phyloP scores from a whole-genome alignment of 2,888 invertebrate species.

The Dryadula phaetusa region DNA sequence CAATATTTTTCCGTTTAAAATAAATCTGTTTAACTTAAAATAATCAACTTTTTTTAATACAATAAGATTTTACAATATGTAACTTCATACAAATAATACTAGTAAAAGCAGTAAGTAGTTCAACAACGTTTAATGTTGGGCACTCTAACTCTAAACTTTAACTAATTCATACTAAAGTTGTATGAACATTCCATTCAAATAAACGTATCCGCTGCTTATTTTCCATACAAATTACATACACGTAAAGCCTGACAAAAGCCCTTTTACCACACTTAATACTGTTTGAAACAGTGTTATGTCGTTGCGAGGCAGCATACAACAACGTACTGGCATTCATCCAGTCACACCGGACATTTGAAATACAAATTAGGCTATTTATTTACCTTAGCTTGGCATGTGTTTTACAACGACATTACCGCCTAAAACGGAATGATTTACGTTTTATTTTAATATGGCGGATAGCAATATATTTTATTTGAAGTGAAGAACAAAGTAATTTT shows the following conservation, averaged over 20 bases:
- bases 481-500: no score
- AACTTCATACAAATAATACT: no score
- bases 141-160: neutral
- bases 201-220: neutral
- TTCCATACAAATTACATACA: neutral
- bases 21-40: no score
- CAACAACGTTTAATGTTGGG: neutral
- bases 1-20: no score
- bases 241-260: neutral
- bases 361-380: constrained; percentile 38
- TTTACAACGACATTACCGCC: neutral
- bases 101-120: no score
- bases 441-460: neutral
- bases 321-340: constrained; percentile 29
- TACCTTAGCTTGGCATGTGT: neutral
- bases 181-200: neutral
- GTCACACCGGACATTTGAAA: constrained; percentile 20
- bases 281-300: neutral
- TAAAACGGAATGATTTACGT: no score
- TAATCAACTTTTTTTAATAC: no score
- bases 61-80: no score
- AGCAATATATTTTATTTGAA: neutral
- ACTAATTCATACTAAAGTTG: neutral
- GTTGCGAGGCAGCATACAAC: neutral
- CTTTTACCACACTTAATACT: neutral